These are phyloP conservation scores for Muscina levida DNA, from an alignment of 2,888 invertebrate genomes.

Conservation along the genomic window DNA sequence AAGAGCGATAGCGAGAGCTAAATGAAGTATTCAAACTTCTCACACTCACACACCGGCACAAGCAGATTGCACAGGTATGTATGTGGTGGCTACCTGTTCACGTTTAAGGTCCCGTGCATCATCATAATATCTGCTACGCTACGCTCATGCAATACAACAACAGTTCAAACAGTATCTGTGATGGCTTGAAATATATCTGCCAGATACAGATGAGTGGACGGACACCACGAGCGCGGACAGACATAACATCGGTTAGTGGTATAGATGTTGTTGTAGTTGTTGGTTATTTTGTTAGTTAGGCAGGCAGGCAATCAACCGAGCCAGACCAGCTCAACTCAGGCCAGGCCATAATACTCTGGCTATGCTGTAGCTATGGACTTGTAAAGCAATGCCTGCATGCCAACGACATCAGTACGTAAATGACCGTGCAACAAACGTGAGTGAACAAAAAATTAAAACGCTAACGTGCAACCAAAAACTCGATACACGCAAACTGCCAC, in stretches of 20 bases:
- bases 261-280: constrained; percentile 43
- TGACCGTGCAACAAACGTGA: constrained; percentile 64
- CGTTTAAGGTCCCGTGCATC: neutral
- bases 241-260: too few relatives aligned
- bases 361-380: constrained; percentile 52
- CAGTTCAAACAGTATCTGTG: neutral
- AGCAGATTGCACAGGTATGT: neutral
- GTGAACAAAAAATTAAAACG: neutral
- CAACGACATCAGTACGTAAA: constrained; percentile 66
- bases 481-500: constrained; percentile 3
- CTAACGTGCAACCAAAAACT: constrained; percentile 6
- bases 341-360: neutral
- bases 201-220: neutral
- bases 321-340: neutral
- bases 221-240: too few relatives aligned
- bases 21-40: too few relatives aligned
- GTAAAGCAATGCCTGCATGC: constrained; percentile 56
- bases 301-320: neutral
- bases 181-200: constrained; percentile 20
- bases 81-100: constrained; percentile 59
- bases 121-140: neutral
- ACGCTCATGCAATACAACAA: constrained; percentile 11
- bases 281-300: neutral
- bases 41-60: neutral
- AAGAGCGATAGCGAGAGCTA: too few relatives aligned